These are phyloP conservation scores for Macrophya annulata DNA, from an alignment of 2,888 invertebrate species.

Conservation along the genomic window DNA sequence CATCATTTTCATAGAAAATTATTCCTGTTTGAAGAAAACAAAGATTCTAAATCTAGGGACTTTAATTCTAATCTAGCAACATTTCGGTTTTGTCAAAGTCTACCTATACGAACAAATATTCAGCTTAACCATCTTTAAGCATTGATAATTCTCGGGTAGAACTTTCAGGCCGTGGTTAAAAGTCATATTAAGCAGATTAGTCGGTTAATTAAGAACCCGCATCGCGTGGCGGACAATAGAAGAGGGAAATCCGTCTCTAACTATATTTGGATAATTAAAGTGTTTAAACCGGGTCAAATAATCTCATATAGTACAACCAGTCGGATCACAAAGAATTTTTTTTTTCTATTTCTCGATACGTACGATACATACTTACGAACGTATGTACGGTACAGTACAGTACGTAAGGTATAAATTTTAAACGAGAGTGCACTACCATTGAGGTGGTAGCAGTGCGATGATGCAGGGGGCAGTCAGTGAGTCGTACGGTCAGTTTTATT, in stretches of 20 bases:
- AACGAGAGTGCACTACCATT: constrained; percentile 35
- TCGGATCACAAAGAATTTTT: not conserved
- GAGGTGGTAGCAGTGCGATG: constrained; percentile 54
- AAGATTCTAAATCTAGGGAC: not conserved
- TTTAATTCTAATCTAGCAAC: not conserved
- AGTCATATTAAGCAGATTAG: constrained; percentile 33
- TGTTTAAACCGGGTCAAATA: not conserved
- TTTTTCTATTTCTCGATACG: not conserved
- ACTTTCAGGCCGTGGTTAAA: constrained; percentile 3
- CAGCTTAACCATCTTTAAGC: not conserved
- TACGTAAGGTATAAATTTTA: constrained; percentile 9
- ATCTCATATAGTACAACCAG: not conserved
- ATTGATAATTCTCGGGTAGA: not conserved
- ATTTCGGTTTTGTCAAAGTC: not conserved
- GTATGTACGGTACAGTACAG: not conserved
- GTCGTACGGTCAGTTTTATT: constrained; percentile 36
- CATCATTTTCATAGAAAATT: too few species aligned
- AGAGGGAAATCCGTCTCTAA: not conserved
- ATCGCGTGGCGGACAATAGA: constrained; percentile 10
- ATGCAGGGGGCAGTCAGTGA: constrained; percentile 45
- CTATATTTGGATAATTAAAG: not conserved
- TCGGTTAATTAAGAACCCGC: constrained; percentile 25
- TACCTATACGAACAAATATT: not conserved
- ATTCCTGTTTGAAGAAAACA: too few species aligned
- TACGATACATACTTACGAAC: not conserved